Percentiles rank a stretch among this genome's conserved stretches.
phyloP scores from a whole-genome alignment of 2,113 vertebrate genomes.

The Litocranius walleri region DNA sequence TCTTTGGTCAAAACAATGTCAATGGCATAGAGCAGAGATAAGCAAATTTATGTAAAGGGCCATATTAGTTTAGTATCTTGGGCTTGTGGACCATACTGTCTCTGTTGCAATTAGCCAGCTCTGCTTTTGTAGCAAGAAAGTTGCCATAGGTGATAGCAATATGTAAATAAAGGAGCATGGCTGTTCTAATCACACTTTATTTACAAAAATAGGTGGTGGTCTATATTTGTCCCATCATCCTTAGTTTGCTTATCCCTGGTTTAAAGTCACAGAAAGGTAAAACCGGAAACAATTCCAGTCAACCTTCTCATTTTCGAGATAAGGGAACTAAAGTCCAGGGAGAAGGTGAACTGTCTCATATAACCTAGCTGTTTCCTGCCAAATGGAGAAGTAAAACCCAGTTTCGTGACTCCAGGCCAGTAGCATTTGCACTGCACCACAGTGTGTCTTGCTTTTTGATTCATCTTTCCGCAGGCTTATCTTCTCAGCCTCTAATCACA shows the following conservation, averaged over 20 bases:
- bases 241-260: not conserved
- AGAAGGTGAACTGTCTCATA: not conserved
- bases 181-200: slow-evolving; percentile 11
- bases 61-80: not conserved
- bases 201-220: not conserved
- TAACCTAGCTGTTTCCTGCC: not conserved
- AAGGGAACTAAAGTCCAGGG: not conserved
- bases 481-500: not conserved
- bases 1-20: not conserved
- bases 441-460: not conserved
- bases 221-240: not conserved
- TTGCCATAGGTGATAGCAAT: not conserved
- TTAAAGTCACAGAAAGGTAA: not conserved
- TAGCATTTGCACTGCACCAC: not conserved
- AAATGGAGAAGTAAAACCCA: not conserved
- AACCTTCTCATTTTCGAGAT: not conserved
- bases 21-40: not conserved
- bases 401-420: not conserved
- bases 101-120: not conserved
- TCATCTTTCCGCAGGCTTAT: not conserved
- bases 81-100: not conserved
- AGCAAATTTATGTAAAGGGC: not conserved
- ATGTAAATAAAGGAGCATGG: not conserved
- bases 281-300: not conserved
- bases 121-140: not conserved